Conservation (phyloP, 2,888 invertebrate genomes). For the Orchesella flavescens region DNA sequence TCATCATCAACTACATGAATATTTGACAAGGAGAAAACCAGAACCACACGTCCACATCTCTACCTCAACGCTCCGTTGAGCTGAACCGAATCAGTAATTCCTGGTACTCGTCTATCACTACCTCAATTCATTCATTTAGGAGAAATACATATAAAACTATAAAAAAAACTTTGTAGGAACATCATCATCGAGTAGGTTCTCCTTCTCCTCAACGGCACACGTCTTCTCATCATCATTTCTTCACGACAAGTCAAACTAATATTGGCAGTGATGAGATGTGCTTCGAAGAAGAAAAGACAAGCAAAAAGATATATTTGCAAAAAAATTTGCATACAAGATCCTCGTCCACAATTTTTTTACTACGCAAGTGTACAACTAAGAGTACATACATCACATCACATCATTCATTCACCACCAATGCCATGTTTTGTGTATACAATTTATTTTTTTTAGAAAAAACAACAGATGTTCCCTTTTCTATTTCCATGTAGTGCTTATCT, state of each 20-base stretch:
- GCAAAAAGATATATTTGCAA: not conserved
- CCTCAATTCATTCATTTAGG: conserved; percentile 6
- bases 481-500: too few relatives aligned
- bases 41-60: not conserved
- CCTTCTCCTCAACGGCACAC: not conserved
- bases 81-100: not conserved
- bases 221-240: too few relatives aligned
- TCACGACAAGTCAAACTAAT: not conserved
- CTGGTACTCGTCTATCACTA: conserved; percentile 36
- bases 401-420: conserved; percentile 9
- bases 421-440: not conserved
- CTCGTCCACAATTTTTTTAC: too few relatives aligned
- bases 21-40: too few relatives aligned
- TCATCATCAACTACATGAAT: too few relatives aligned
- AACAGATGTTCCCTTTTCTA: too few relatives aligned
- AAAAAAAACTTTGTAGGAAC: too few relatives aligned
- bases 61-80: conserved; percentile 6
- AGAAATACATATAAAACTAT: too few relatives aligned
- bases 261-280: conserved; percentile 20
- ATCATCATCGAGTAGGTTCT: not conserved
- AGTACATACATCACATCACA: not conserved
- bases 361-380: too few relatives aligned
- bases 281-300: conserved; percentile 17
- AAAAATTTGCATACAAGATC: too few relatives aligned
- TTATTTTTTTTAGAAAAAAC: too few relatives aligned